A percentile compares a stretch with the other conserved stretches of the same genome.
Evolutionary conservation across 2,113 vertebrate species (phyloP).

Genomic region (Muntiacus muntjak): DNA sequence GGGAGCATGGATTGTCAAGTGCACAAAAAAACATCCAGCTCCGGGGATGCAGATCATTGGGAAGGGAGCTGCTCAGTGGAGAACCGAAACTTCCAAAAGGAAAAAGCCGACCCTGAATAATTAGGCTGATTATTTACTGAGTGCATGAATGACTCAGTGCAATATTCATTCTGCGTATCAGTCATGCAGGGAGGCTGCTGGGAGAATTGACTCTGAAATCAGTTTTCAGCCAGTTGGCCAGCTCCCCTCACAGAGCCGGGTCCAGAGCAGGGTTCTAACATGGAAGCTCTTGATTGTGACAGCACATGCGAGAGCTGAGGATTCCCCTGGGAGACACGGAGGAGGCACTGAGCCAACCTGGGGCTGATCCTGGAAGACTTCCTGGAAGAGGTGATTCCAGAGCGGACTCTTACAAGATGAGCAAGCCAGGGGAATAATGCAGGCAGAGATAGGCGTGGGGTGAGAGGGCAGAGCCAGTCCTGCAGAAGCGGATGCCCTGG

Average conservation of each 20-base stretch:
- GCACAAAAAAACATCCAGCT: accelerated
- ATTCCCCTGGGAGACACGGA: accelerated
- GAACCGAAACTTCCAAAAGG: not conserved
- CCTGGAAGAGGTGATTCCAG: not conserved
- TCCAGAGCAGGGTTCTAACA: not conserved
- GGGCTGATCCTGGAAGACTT: not conserved
- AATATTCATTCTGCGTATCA: accelerated
- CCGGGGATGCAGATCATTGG: accelerated
- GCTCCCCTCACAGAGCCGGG: not conserved
- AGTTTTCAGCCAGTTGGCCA: not conserved
- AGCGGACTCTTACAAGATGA: not conserved
- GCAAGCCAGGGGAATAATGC: too few species aligned
- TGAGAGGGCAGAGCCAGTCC: not conserved
- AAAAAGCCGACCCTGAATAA: not conserved
- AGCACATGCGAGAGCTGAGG: accelerated
- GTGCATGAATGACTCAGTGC: not conserved
- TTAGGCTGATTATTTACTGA: not conserved
- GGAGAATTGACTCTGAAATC: not conserved
- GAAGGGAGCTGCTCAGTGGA: not conserved
- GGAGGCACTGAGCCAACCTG: not conserved
- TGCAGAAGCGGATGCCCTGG: not conserved
- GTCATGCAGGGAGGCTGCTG: accelerated
- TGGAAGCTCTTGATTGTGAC: accelerated
- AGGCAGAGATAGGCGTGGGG: not conserved
- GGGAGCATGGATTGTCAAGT: not conserved